phyloP scores from a whole-genome alignment of 2,797 vertebrate species.

The Pangasius krempfi region DNA sequence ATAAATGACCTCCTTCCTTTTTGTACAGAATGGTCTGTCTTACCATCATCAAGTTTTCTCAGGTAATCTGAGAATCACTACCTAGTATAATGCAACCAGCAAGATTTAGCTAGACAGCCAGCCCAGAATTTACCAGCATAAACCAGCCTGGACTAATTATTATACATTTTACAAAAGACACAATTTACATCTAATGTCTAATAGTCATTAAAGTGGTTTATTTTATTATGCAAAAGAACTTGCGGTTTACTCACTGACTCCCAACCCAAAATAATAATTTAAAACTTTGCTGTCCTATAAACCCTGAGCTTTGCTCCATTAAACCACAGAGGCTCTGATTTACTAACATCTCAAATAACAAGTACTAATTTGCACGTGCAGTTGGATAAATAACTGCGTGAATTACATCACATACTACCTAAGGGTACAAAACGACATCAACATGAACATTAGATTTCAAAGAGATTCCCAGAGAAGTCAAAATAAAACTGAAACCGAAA shows the following conservation, averaged over 20 bases:
- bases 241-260: background rate
- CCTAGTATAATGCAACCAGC: background rate
- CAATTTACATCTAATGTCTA: background rate
- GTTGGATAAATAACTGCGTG: background rate
- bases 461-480: background rate
- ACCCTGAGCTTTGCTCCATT: background rate
- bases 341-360: background rate
- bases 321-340: background rate
- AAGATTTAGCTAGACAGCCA: background rate
- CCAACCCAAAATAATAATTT: background rate
- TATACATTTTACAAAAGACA: background rate
- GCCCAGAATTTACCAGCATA: background rate
- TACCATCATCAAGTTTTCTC: background rate
- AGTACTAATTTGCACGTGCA: background rate
- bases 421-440: background rate
- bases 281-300: background rate
- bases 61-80: background rate
- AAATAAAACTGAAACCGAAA: background rate
- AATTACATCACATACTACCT: background rate
- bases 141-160: background rate
- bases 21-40: background rate
- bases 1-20: background rate
- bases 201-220: background rate
- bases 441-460: background rate
- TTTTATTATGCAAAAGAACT: background rate